Conservation (phyloP, 2,113 vertebrate species). For the Buteo buteo region DNA sequence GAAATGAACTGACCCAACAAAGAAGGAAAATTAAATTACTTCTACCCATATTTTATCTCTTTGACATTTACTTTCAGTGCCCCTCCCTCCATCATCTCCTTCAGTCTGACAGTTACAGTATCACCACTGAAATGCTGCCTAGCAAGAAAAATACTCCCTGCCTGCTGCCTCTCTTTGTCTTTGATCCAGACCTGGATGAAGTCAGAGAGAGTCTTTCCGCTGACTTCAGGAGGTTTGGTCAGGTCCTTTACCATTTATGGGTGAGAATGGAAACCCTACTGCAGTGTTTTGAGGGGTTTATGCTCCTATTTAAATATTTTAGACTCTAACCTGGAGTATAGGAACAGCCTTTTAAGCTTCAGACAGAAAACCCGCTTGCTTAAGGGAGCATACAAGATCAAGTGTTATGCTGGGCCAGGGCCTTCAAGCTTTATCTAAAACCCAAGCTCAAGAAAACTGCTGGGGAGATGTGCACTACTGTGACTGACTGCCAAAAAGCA, state of each 20-base stretch:
- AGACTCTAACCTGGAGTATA: neutral
- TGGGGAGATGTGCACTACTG: neutral
- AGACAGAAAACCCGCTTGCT: neutral
- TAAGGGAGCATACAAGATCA: neutral
- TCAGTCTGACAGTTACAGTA: neutral
- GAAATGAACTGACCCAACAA: slow-evolving; percentile 28
- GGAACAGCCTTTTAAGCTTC: neutral
- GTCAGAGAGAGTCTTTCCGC: neutral
- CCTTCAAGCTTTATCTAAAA: neutral
- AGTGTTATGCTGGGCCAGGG: neutral
- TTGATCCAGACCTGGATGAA: neutral
- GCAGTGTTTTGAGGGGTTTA: neutral
- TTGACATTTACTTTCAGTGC: slow-evolving; percentile 34
- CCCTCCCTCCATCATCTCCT: neutral
- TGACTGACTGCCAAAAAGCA: neutral
- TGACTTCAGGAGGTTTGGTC: neutral
- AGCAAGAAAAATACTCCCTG: neutral
- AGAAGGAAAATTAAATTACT: slow-evolving; percentile 27
- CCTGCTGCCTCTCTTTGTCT: neutral
- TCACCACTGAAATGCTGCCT: neutral
- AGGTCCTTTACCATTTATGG: neutral
- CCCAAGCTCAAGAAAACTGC: neutral
- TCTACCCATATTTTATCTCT: slow-evolving; percentile 41
- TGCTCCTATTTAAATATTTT: neutral
- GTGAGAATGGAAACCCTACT: neutral